phyloP scores from a whole-genome alignment of 2,113 vertebrate genomes.

The Alethe diademata region DNA sequence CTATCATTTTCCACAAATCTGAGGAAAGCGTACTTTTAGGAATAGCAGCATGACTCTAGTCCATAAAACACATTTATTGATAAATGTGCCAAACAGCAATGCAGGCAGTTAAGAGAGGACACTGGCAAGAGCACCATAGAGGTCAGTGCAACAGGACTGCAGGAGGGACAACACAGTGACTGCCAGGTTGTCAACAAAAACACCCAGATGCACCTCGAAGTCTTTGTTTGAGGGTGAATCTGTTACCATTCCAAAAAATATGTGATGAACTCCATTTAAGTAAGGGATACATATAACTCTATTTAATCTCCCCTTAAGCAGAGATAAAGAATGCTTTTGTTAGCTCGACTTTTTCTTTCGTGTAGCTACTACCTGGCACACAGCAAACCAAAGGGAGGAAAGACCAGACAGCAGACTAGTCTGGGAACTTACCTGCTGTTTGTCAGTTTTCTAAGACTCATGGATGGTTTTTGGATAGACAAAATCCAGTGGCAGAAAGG shows the following conservation, averaged over 20 bases:
- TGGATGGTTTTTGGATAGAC: background rate
- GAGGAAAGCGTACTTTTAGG: background rate
- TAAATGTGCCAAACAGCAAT: background rate
- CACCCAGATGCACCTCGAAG: background rate
- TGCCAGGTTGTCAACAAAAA: background rate
- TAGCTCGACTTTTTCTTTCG: background rate
- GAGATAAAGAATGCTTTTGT: background rate
- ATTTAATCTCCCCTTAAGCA: background rate
- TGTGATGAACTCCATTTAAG: background rate
- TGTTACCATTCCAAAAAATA: background rate
- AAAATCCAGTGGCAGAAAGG: background rate
- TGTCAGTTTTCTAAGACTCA: background rate
- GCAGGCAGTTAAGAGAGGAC: background rate
- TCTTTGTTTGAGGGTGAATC: background rate
- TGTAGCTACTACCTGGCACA: background rate
- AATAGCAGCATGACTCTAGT: background rate
- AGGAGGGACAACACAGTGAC: background rate
- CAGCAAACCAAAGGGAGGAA: background rate
- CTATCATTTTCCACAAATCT: constrained; percentile 31
- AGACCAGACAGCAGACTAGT: background rate
- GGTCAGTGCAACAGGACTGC: background rate
- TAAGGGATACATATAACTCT: background rate
- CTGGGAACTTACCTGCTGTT: background rate
- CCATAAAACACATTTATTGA: background rate
- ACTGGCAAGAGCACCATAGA: fast-evolving